phyloP scores from a whole-genome alignment of 2,888 invertebrate genomes.

The Macropis europaea region DNA sequence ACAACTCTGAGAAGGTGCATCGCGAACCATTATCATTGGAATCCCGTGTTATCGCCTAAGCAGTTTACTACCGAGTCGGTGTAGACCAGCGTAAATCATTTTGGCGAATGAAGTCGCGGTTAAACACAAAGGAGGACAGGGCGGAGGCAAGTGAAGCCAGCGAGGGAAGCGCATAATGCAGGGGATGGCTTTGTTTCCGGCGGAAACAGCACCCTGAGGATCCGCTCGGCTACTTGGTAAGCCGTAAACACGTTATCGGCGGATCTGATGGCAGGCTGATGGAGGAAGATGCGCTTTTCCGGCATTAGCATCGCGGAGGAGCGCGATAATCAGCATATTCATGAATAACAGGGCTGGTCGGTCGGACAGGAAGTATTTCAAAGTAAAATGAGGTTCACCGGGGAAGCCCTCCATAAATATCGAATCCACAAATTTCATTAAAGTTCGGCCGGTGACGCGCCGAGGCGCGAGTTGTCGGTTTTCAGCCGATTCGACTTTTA shows the following conservation, averaged over 20 bases:
- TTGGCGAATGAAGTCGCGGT: too few relatives aligned
- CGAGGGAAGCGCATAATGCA: background rate
- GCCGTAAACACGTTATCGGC: constrained; percentile 21
- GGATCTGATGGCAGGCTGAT: constrained; percentile 27
- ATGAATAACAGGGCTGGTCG: constrained; percentile 55
- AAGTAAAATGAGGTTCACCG: constrained; percentile 61
- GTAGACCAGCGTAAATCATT: too few relatives aligned
- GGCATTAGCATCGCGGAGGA: constrained; percentile 40
- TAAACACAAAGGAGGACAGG: too few relatives aligned
- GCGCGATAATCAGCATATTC: constrained; percentile 70
- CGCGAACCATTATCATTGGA: too few relatives aligned
- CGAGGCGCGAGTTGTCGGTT: constrained; percentile 28
- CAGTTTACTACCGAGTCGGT: too few relatives aligned
- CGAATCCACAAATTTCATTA: constrained; percentile 59
- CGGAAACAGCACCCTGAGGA: background rate
- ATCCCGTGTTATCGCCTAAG: too few relatives aligned
- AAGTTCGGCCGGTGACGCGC: constrained; percentile 23
- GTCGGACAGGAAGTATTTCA: constrained; percentile 61
- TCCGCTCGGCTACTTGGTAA: constrained; percentile 10
- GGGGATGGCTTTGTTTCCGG: background rate
- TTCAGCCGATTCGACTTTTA: constrained; percentile 45
- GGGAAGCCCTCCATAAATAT: constrained; percentile 59
- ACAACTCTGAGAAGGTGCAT: too few relatives aligned
- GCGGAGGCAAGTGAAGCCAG: background rate
- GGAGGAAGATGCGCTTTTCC: constrained; percentile 31